A percentile compares a stretch with the other conserved stretches of the same genome.
Evolutionary conservation across 2,888 invertebrate species (phyloP).

Genomic region (Crematogaster levior): DNA sequence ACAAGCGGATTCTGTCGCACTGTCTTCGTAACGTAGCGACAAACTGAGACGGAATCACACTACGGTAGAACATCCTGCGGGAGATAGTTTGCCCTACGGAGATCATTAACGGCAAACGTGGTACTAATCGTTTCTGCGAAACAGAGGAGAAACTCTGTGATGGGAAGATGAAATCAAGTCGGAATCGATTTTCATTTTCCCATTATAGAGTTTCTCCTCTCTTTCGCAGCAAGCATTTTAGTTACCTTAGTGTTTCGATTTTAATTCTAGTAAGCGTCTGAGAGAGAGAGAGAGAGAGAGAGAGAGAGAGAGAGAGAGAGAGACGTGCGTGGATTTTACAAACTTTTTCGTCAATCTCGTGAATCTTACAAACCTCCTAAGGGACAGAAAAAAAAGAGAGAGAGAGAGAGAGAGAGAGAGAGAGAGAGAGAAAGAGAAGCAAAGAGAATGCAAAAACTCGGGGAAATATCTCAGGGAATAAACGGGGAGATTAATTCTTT

Average conservation of each 20-base stretch:
- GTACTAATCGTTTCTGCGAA: not conserved
- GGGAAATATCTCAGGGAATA: no score
- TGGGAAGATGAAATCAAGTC: no score
- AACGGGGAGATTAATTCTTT: not conserved
- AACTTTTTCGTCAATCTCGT: not conserved
- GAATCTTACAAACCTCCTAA: not conserved
- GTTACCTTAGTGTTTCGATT: not conserved
- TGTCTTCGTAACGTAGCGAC: conserved; percentile 32
- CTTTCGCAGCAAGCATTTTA: no score
- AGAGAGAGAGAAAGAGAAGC: not conserved
- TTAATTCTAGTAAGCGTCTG: not conserved
- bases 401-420: not conserved
- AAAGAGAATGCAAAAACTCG: conserved; percentile 14
- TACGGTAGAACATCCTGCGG: not conserved
- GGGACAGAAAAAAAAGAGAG: not conserved
- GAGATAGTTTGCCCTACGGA: not conserved
- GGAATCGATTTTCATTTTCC: not conserved
- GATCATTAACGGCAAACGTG: not conserved
- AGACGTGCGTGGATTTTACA: not conserved
- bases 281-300: no score
- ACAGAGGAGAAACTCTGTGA: no score
- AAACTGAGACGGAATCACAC: conserved; percentile 17
- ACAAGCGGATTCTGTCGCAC: conserved; percentile 12
- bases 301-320: no score
- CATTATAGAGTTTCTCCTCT: not conserved